phyloP scores from a whole-genome alignment of 2,888 invertebrate genomes.

The Orthosia cruda region DNA sequence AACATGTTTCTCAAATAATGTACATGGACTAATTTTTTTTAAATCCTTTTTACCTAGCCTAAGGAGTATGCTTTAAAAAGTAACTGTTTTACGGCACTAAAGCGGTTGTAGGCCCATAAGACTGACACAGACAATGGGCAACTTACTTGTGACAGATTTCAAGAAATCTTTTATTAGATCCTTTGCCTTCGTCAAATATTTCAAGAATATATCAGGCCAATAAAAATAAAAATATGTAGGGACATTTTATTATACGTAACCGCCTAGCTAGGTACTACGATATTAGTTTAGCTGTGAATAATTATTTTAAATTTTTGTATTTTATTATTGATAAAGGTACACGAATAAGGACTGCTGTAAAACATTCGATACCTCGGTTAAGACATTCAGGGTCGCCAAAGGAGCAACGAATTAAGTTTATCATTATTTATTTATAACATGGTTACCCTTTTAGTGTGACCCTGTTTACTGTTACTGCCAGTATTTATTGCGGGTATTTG shows the following conservation, averaged over 20 bases:
- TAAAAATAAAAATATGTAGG: no score
- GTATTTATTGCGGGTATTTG: conserved; percentile 7
- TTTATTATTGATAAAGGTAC: neutral
- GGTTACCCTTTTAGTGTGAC: conserved; percentile 17
- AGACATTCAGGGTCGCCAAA: neutral
- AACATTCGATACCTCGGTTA: neutral
- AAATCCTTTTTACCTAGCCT: no score
- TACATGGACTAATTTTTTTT: no score
- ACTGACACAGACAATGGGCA: neutral
- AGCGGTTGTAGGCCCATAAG: neutral
- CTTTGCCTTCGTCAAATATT: neutral
- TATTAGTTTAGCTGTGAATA: no score
- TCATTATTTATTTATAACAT: conserved; percentile 36
- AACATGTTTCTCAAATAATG: no score
- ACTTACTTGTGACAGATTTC: neutral
- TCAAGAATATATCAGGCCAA: neutral
- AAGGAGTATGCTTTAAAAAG: no score
- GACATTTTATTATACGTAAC: no score
- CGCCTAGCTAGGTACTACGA: no score
- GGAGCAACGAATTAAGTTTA: conserved; percentile 20
- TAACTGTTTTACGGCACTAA: no score
- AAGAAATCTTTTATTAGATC: neutral
- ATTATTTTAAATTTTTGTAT: no score
- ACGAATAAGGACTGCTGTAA: neutral
- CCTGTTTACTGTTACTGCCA: conserved; percentile 21